Evolutionary conservation across 2,113 vertebrate genomes (phyloP).

Genomic region (Xenus cinereus): DNA sequence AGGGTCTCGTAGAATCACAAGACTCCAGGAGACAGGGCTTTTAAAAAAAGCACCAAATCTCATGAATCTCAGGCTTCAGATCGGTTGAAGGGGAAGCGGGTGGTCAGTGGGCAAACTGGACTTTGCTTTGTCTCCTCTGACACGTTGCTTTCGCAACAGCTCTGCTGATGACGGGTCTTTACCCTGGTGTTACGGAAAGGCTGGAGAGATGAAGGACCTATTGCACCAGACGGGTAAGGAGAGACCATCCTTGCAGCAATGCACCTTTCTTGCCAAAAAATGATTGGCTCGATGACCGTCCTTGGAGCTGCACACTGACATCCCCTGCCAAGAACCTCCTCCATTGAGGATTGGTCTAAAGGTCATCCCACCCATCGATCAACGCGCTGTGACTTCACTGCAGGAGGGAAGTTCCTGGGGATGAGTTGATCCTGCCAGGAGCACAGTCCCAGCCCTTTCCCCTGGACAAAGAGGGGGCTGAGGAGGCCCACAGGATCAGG

Average conservation of each 20-base stretch:
- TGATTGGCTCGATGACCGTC: fast-evolving
- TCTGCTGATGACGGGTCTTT: neutral
- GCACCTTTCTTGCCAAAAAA: neutral
- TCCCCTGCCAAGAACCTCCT: neutral
- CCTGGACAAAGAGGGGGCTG: neutral
- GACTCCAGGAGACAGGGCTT: neutral
- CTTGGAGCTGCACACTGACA: neutral
- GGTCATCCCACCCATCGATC: neutral
- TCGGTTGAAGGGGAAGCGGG: fast-evolving
- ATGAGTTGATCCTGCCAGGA: fast-evolving
- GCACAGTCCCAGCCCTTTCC: neutral
- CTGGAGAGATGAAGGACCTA: neutral
- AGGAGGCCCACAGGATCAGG: fast-evolving
- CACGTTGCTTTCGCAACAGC: neutral
- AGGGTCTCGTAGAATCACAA: neutral
- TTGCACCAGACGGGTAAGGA: neutral
- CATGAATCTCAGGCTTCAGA: neutral
- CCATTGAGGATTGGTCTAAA: neutral
- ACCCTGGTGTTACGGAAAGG: neutral
- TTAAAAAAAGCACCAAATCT: neutral
- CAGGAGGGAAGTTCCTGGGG: neutral
- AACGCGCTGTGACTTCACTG: fast-evolving
- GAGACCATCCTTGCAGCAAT: neutral
- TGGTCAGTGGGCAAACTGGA: neutral
- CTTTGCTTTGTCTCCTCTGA: neutral